Conservation (phyloP, 2,797 vertebrate genomes). For the Megaceryle alcyon region DNA sequence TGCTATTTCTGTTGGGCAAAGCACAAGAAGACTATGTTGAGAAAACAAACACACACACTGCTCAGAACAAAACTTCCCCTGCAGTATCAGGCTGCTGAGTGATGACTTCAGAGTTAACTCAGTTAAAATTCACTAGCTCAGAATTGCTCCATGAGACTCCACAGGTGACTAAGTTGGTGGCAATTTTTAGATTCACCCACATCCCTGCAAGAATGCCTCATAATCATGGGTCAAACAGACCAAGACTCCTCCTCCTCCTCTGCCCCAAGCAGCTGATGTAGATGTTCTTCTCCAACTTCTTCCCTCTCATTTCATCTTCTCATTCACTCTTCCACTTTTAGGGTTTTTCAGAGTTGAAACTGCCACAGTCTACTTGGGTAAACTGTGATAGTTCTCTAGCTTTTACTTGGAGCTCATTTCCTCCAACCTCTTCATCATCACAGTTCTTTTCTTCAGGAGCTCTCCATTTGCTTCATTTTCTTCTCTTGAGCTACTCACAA, state of each 20-base stretch:
- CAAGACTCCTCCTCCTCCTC: background rate
- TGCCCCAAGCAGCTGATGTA: background rate
- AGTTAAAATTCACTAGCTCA: background rate
- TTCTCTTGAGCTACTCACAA: background rate
- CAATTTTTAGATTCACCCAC: background rate
- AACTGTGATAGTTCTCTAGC: background rate
- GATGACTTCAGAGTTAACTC: background rate
- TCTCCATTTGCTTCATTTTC: background rate
- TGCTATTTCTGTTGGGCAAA: background rate
- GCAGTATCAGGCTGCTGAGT: background rate
- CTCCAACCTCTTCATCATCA: background rate
- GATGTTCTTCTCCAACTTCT: background rate
- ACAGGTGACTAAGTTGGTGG: background rate
- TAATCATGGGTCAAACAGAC: background rate
- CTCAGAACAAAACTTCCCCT: background rate
- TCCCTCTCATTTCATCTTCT: background rate
- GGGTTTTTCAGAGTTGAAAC: background rate
- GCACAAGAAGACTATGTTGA: background rate
- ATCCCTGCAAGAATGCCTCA: background rate
- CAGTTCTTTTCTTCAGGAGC: background rate
- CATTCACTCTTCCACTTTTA: background rate
- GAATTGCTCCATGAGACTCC: background rate
- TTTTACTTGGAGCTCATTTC: background rate
- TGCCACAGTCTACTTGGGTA: background rate
- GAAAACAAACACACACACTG: background rate